A percentile compares a stretch with the other conserved stretches of the same genome.
Conservation (phyloP, 2,888 invertebrate genomes). For the Xiphydria camelus region DNA sequence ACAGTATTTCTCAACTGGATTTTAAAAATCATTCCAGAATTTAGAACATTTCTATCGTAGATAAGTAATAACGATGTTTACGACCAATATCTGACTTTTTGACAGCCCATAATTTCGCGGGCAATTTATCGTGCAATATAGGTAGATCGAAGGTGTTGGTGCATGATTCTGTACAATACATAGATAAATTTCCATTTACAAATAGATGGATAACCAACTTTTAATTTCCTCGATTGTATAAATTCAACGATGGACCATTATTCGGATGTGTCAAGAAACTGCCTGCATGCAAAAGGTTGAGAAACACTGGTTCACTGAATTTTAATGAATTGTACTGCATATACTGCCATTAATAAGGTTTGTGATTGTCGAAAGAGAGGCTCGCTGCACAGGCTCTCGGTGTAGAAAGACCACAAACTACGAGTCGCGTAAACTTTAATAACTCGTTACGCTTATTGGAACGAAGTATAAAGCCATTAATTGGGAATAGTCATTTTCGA, state of each 20-base stretch:
- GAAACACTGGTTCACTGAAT: conserved; percentile 27
- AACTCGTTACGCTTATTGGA: conserved; percentile 32
- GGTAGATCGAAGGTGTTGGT: no score
- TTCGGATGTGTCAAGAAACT: no score
- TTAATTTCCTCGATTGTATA: no score
- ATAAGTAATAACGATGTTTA: no score
- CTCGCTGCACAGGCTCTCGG: conserved; percentile 40
- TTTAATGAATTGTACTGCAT: conserved; percentile 33
- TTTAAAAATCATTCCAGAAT: background rate
- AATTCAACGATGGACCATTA: no score
- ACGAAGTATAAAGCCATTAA: conserved; percentile 22
- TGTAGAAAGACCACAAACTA: conserved; percentile 48
- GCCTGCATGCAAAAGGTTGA: conserved; percentile 12
- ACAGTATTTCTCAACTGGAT: conserved; percentile 9
- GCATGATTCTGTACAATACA: no score
- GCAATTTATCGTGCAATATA: no score
- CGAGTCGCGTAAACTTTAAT: conserved; percentile 34
- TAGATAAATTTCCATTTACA: no score
- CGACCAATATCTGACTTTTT: no score
- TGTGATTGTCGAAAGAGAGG: conserved; percentile 37
- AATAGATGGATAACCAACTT: no score
- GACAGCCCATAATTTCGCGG: no score
- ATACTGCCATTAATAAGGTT: conserved; percentile 43
- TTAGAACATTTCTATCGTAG: no score
- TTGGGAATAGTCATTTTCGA: conserved; percentile 29